phyloP scores from a whole-genome alignment of 2,797 vertebrate species.

The Typhlichthys subterraneus region DNA sequence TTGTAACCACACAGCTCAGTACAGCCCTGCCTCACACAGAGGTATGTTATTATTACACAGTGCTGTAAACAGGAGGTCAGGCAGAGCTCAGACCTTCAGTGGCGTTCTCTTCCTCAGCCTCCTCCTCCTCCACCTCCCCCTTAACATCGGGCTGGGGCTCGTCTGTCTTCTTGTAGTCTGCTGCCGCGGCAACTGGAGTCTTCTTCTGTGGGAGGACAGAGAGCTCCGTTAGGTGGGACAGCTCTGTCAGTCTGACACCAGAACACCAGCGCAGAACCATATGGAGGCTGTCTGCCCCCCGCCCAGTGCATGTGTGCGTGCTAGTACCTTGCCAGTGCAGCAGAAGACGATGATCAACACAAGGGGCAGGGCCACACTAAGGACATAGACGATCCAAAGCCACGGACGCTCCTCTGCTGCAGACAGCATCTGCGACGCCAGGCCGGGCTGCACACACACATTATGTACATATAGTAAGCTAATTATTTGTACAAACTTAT shows the following conservation, averaged over 20 bases:
- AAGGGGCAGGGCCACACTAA: conserved; percentile 91
- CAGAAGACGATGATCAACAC: conserved; percentile 95
- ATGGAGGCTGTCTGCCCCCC: too few species aligned
- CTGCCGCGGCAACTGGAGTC: conserved; percentile 71
- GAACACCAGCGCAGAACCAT: neutral
- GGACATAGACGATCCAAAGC: conserved; percentile 96
- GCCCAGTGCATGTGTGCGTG: neutral
- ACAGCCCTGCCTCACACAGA: too few species aligned
- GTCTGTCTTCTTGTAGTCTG: conserved; percentile 95
- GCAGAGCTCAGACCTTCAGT: conserved; percentile 59
- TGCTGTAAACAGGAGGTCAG: neutral
- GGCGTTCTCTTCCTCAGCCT: conserved; percentile 74
- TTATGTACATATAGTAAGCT: too few species aligned
- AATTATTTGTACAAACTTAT: too few species aligned
- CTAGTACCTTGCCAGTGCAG: conserved; percentile 92
- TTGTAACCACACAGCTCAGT: too few species aligned
- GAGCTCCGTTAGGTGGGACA: conserved; percentile 8
- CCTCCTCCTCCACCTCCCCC: conserved; percentile 78
- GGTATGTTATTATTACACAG: too few species aligned
- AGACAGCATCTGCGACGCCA: conserved; percentile 90
- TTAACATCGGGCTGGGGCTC: conserved; percentile 94
- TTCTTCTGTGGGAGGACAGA: conserved; percentile 82
- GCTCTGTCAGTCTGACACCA: neutral
- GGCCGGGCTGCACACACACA: conserved; percentile 80
- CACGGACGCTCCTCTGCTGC: conserved; percentile 95